These are phyloP conservation scores for Sinocyclocheilus rhinocerous DNA, from an alignment of 2,113 vertebrate species.

Conservation along the genomic window DNA sequence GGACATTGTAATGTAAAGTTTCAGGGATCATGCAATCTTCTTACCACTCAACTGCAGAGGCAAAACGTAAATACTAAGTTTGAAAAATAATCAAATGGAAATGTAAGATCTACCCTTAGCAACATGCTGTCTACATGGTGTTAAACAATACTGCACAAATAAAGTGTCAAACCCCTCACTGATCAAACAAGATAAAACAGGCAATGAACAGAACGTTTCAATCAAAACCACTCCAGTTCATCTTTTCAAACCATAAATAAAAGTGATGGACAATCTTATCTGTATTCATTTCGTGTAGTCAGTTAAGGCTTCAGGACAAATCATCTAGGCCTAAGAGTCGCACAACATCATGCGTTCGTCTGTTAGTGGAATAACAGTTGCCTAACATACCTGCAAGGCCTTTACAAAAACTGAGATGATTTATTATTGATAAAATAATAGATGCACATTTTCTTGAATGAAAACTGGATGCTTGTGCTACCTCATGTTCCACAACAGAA, in stretches of 20 bases:
- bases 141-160: conserved; percentile 27
- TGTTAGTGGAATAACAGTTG: neutral
- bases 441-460: conserved; percentile 2
- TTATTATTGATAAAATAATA: neutral
- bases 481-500: neutral
- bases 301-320: conserved; percentile 35
- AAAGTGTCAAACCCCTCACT: conserved; percentile 31
- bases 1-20: conserved; percentile 18
- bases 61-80: conserved; percentile 19
- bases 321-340: conserved; percentile 11
- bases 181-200: conserved; percentile 29
- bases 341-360: neutral
- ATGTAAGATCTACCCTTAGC: conserved; percentile 19
- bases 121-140: conserved; percentile 53
- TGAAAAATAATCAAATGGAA: conserved; percentile 36
- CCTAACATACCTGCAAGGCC: neutral
- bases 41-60: conserved; percentile 11
- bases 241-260: conserved; percentile 21
- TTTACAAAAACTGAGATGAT: neutral
- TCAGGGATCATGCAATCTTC: conserved; percentile 15
- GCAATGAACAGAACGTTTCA: conserved; percentile 30
- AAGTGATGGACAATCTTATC: conserved; percentile 1
- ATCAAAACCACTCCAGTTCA: conserved; percentile 36
- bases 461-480: conserved; percentile 22
- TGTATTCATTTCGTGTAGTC: neutral